Evolutionary conservation across 2,113 vertebrate species (phyloP).

Genomic region (Melanocharis versteri): DNA sequence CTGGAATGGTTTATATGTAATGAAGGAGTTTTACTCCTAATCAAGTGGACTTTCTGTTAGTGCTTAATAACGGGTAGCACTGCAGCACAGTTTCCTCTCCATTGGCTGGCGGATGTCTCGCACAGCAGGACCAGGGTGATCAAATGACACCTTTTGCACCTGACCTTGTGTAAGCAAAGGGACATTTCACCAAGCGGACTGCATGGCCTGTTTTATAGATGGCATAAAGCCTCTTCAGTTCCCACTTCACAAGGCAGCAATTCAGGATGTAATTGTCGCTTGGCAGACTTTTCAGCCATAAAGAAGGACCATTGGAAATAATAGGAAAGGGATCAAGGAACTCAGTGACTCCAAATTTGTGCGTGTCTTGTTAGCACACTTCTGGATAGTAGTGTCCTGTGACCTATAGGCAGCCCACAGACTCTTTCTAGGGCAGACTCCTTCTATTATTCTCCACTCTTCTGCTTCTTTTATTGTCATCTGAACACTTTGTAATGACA

Average conservation of each 20-base stretch:
- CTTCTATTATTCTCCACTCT: not conserved
- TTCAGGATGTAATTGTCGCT: not conserved
- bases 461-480: not conserved
- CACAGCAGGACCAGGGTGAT: not conserved
- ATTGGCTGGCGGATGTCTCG: rapidly evolving
- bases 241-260: not conserved
- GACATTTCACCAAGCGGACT: not conserved
- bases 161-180: not conserved
- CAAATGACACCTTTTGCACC: not conserved
- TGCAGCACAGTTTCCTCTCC: not conserved
- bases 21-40: not conserved
- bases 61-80: not conserved
- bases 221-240: not conserved
- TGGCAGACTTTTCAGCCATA: not conserved
- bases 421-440: not conserved
- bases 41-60: not conserved
- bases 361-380: not conserved
- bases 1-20: not conserved
- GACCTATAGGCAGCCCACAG: not conserved
- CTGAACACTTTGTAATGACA: not conserved
- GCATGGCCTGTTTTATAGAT: not conserved
- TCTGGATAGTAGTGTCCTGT: not conserved
- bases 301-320: not conserved
- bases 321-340: not conserved
- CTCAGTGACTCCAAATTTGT: not conserved